These are phyloP conservation scores for Myotis yumanensis DNA, from an alignment of 2,113 vertebrate species.

Conservation along the genomic window DNA sequence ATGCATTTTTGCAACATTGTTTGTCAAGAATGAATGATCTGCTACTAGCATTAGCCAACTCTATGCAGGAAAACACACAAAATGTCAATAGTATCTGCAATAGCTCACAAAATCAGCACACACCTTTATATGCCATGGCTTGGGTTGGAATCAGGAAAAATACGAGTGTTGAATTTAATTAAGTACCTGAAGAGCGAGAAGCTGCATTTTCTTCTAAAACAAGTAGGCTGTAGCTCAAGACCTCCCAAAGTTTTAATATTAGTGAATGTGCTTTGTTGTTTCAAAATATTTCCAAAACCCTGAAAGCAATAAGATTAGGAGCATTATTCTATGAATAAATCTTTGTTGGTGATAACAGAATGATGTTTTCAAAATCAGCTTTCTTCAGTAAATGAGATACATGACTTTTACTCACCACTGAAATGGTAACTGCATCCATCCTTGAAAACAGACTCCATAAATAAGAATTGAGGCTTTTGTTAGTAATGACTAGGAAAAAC, in stretches of 20 bases:
- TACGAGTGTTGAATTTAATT: constrained; percentile 60
- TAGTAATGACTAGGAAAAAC: not conserved
- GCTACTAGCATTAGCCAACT: constrained; percentile 12
- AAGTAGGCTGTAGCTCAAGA: constrained; percentile 27
- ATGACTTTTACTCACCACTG: not conserved
- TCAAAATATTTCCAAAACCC: constrained; percentile 70
- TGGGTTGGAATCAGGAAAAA: constrained; percentile 24
- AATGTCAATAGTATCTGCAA: constrained; percentile 13
- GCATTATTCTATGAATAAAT: constrained; percentile 66
- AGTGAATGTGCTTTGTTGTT: constrained; percentile 53
- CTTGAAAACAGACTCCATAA: not conserved
- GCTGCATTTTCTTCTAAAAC: constrained; percentile 54
- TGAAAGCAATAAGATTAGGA: constrained; percentile 55
- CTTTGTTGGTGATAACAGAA: constrained; percentile 52
- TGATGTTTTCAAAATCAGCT: constrained; percentile 52
- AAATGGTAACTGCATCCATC: not conserved
- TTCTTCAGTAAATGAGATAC: constrained; percentile 25
- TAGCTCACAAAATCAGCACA: constrained; percentile 29
- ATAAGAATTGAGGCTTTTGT: not conserved
- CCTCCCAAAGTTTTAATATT: constrained; percentile 46
- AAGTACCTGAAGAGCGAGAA: constrained; percentile 52
- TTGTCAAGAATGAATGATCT: constrained; percentile 33
- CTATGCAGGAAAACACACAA: constrained; percentile 41
- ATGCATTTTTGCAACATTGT: constrained; percentile 30
- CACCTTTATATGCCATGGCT: not conserved